Evolutionary conservation across 2,113 vertebrate genomes (phyloP).

Genomic region (Echinops telfairi): DNA sequence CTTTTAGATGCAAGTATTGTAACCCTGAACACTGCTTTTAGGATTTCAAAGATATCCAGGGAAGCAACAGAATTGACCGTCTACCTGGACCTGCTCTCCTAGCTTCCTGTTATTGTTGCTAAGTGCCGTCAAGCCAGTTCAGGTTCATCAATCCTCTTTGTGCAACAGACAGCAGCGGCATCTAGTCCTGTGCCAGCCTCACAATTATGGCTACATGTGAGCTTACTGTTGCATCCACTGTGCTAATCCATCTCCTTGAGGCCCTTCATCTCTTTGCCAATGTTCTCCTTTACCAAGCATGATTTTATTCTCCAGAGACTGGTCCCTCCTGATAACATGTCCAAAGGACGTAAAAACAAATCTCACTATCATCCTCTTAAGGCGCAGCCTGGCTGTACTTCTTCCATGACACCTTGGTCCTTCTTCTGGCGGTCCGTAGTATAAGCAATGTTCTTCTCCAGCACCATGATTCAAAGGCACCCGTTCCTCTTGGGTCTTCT

Average conservation of each 20-base stretch:
- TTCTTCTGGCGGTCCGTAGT: neutral
- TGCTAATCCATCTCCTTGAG: neutral
- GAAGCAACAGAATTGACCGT: neutral
- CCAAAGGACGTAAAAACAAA: neutral
- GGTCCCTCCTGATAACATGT: neutral
- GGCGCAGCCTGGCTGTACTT: neutral
- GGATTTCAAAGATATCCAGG: neutral
- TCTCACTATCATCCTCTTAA: neutral
- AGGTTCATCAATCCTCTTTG: neutral
- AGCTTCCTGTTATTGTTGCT: neutral
- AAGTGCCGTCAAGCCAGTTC: neutral
- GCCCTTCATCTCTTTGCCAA: neutral
- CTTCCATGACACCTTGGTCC: neutral
- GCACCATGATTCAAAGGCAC: neutral
- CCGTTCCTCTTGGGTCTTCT: neutral
- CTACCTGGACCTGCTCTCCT: neutral
- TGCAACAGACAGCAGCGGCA: neutral
- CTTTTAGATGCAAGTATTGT: slow-evolving; percentile 6
- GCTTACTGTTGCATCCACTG: neutral
- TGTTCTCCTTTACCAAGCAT: neutral
- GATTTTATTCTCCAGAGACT: neutral
- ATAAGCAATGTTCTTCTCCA: neutral
- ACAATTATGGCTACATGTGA: neutral
- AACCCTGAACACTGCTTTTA: neutral
- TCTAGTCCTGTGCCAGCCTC: neutral